Conservation (phyloP, 35 echinoderm and acorn worm species). For the Acanthaster planci region DNA sequence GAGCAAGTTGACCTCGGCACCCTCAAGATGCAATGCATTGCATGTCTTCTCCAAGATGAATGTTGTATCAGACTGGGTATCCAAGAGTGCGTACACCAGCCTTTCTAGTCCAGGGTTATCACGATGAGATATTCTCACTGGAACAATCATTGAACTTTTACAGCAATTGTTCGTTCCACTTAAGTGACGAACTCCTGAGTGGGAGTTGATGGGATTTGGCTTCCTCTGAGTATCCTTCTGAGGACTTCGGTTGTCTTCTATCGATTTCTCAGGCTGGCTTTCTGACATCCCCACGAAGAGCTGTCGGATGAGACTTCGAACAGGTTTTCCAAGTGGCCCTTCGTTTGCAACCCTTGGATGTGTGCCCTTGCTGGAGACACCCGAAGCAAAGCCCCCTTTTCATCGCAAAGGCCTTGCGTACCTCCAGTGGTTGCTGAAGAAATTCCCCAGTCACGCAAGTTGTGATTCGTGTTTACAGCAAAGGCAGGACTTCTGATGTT, state of each 20-base stretch:
- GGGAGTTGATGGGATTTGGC: background rate
- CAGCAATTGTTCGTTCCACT: background rate
- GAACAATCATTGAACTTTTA: constrained; percentile 49
- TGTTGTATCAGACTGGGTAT: constrained; percentile 29
- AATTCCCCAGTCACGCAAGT: too few relatives aligned
- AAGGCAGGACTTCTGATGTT: too few relatives aligned
- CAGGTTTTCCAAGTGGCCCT: constrained; percentile 22
- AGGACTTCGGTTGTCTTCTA: too few relatives aligned
- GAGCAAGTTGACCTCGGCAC: constrained; percentile 3
- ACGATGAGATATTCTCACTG: constrained; percentile 23
- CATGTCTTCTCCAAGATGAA: background rate
- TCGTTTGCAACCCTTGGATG: background rate
- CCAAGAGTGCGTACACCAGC: constrained; percentile 41
- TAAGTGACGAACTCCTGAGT: background rate
- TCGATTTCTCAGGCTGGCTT: background rate
- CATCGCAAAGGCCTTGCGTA: too few relatives aligned
- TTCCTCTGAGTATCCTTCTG: background rate
- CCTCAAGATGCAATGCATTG: constrained; percentile 2
- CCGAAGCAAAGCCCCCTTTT: background rate
- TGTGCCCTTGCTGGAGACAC: background rate
- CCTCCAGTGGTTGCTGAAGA: too few relatives aligned
- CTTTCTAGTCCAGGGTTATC: constrained; percentile 9
- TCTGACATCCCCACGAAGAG: constrained; percentile 20
- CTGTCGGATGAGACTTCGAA: background rate
- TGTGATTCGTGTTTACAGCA: too few relatives aligned